phyloP scores from a whole-genome alignment of 2,888 invertebrate species.

The Portevinia maculata region DNA sequence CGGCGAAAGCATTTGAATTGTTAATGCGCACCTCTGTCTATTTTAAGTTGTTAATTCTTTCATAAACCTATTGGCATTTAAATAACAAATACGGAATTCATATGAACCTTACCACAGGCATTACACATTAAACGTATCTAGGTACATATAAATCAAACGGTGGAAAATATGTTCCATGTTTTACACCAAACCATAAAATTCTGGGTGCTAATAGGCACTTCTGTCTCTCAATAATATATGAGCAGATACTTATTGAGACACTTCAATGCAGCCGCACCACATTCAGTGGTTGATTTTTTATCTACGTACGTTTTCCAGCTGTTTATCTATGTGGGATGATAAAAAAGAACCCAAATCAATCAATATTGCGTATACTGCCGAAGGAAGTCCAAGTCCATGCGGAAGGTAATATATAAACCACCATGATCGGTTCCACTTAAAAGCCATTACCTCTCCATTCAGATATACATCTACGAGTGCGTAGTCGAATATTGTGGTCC shows the following conservation, averaged over 20 bases:
- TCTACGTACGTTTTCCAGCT: slow-evolving; percentile 38
- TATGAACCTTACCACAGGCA: slow-evolving; percentile 2
- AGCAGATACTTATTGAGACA: background rate
- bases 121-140: slow-evolving; percentile 49
- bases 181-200: slow-evolving; percentile 64
- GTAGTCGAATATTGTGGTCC: too few relatives aligned
- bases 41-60: slow-evolving; percentile 21
- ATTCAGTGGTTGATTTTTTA: slow-evolving; percentile 40
- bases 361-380: slow-evolving; percentile 33
- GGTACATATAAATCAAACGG: slow-evolving; percentile 50
- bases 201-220: slow-evolving; percentile 11
- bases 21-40: slow-evolving; percentile 23
- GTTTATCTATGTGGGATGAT: slow-evolving; percentile 43
- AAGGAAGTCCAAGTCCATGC: slow-evolving; percentile 4
- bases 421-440: slow-evolving; percentile 51
- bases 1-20: slow-evolving; percentile 49
- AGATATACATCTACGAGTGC: slow-evolving; percentile 12
- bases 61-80: slow-evolving; percentile 55
- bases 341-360: slow-evolving; percentile 35
- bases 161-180: slow-evolving; percentile 64
- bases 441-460: slow-evolving; percentile 50
- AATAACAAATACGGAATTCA: slow-evolving; percentile 48
- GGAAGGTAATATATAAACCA: background rate
- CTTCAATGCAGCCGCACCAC: slow-evolving; percentile 20
- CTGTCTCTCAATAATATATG: background rate